Percentiles rank a stretch among this genome's conserved stretches.
Conservation (phyloP, 2,888 invertebrate species). For the Nemapogon koenigi region DNA sequence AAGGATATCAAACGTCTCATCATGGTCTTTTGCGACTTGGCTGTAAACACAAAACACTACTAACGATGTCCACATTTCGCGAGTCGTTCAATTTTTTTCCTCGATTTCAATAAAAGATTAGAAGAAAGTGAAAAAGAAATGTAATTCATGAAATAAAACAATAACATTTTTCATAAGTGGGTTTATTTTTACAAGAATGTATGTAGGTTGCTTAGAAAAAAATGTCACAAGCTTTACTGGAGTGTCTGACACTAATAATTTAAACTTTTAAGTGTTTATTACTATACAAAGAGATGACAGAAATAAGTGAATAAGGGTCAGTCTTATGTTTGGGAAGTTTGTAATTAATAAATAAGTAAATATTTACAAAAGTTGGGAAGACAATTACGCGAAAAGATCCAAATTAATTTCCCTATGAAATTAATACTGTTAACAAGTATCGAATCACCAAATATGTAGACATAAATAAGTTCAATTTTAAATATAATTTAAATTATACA, state of each 20-base stretch:
- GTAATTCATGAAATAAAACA: too few relatives aligned
- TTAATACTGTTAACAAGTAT: constrained; percentile 19
- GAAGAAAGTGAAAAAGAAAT: too few relatives aligned
- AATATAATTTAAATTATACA: neutral
- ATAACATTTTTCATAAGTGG: too few relatives aligned
- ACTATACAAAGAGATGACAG: constrained; percentile 52
- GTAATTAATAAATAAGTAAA: constrained; percentile 45
- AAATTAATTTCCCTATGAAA: constrained; percentile 40
- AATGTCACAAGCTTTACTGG: constrained; percentile 35
- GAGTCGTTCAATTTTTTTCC: too few relatives aligned
- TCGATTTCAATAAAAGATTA: too few relatives aligned
- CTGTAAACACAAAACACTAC: too few relatives aligned
- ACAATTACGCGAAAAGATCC: constrained; percentile 43
- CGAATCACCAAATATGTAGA: constrained; percentile 3
- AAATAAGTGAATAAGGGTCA: constrained; percentile 61
- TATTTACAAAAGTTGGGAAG: constrained; percentile 63
- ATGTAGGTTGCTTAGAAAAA: constrained; percentile 8
- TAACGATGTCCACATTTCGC: too few relatives aligned
- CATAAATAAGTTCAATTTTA: too few relatives aligned
- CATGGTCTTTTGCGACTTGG: too few relatives aligned
- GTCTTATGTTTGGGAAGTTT: constrained; percentile 65
- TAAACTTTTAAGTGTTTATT: constrained; percentile 38
- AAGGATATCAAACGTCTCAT: too few relatives aligned
- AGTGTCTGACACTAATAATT: constrained; percentile 39
- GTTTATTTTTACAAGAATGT: constrained; percentile 41